Evolutionary conservation across 2,888 invertebrate genomes (phyloP).

Genomic region (Amphipyra tragopoginis): DNA sequence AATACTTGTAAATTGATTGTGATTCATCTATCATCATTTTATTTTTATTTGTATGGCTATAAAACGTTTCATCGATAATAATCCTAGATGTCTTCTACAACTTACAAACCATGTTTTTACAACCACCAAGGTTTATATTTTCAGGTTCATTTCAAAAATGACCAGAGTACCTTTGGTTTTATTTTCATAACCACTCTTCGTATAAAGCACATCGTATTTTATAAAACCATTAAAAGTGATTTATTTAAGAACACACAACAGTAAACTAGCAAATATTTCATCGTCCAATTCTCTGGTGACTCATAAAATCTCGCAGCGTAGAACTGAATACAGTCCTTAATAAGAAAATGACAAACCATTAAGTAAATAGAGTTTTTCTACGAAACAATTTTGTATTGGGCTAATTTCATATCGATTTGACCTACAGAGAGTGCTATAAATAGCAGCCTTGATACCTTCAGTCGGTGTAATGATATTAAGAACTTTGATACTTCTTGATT

Average conservation of each 20-base stretch:
- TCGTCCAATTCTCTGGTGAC: constrained; percentile 28
- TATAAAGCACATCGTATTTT: constrained; percentile 16
- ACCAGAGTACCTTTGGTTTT: too few relatives aligned
- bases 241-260: constrained; percentile 33
- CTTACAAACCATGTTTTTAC: neutral
- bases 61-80: too few relatives aligned
- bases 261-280: constrained; percentile 41
- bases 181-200: neutral
- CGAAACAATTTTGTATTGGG: constrained; percentile 34
- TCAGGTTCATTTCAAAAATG: neutral
- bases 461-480: constrained; percentile 15
- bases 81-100: neutral
- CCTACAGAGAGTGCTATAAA: constrained; percentile 39
- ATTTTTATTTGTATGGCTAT: too few relatives aligned
- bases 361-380: constrained; percentile 40
- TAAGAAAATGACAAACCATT: constrained; percentile 38
- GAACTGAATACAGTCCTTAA: constrained; percentile 41
- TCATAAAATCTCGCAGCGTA: constrained; percentile 34
- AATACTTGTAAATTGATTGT: neutral
- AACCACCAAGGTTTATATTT: neutral
- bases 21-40: too few relatives aligned
- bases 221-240: constrained; percentile 38
- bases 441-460: constrained; percentile 36
- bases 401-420: constrained; percentile 47
- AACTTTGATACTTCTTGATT: constrained; percentile 10